Conservation (phyloP, 1,140 invertebrate species). For the Drosophila athabasca region DNA sequence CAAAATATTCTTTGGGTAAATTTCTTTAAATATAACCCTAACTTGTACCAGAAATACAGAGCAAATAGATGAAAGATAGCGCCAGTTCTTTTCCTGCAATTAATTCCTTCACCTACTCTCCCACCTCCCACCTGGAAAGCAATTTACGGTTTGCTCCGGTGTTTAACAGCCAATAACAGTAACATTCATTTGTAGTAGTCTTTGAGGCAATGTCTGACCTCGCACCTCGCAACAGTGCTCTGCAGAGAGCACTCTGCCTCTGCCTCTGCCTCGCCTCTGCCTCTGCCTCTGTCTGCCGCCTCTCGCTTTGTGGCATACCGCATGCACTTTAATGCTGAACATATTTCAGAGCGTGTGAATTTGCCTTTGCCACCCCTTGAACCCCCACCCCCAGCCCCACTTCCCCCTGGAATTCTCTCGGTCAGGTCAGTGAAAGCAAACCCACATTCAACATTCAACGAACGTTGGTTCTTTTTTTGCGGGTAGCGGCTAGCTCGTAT, state of each 20-base stretch:
- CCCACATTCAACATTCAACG: neutral
- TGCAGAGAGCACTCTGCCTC: neutral
- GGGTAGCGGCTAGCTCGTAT: slow-evolving; percentile 17
- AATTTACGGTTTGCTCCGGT: slow-evolving; percentile 14
- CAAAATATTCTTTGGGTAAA: too few species aligned
- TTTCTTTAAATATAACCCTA: too few species aligned
- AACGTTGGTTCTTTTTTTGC: slow-evolving; percentile 6
- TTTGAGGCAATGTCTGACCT: neutral
- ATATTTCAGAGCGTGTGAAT: slow-evolving; percentile 39
- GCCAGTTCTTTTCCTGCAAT: neutral
- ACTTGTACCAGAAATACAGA: too few species aligned
- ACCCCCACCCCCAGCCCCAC: neutral
- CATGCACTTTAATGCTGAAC: slow-evolving; percentile 51
- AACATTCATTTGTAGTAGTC: slow-evolving; percentile 8
- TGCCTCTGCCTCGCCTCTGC: neutral
- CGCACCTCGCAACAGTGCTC: neutral
- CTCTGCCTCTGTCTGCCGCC: neutral
- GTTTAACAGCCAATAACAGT: slow-evolving; percentile 33
- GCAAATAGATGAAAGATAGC: too few species aligned
- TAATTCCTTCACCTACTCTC: slow-evolving; percentile 12
- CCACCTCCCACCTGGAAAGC: neutral
- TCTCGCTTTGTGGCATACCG: neutral
- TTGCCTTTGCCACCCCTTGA: slow-evolving; percentile 1
- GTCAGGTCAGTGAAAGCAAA: slow-evolving; percentile 3
- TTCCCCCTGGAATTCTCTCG: too few species aligned